Evolutionary conservation across 2,888 invertebrate genomes (phyloP).

Genomic region (Odontocolon sp.): DNA sequence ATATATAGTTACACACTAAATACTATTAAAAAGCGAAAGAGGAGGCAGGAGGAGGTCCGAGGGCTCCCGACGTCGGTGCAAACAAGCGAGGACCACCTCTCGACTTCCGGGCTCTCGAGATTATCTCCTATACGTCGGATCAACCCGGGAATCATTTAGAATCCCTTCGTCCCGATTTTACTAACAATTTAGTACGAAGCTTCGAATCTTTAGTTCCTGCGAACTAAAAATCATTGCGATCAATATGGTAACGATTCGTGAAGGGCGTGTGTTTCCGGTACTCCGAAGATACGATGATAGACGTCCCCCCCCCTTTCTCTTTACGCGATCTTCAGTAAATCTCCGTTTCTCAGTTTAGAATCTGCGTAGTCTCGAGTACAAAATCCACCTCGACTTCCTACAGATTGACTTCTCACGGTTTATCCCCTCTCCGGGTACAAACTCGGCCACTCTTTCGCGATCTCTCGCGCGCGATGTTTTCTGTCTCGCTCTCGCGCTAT

Average conservation of each 20-base stretch:
- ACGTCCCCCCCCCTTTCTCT: slow-evolving; percentile 24
- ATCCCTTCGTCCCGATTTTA: not conserved
- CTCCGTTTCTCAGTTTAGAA: too few species aligned
- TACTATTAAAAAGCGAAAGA: slow-evolving; percentile 29
- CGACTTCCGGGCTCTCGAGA: slow-evolving; percentile 1
- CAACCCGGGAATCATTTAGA: not conserved
- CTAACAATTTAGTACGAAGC: slow-evolving; percentile 3
- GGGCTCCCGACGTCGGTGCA: slow-evolving; percentile 28
- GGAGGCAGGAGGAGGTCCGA: not conserved
- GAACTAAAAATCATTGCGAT: slow-evolving; percentile 29
- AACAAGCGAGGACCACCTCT: not conserved
- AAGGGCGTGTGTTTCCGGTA: slow-evolving; percentile 55
- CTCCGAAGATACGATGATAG: not conserved
- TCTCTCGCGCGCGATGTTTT: slow-evolving; percentile 12
- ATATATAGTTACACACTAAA: too few species aligned
- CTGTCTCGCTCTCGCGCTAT: slow-evolving; percentile 33
- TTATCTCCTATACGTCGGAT: not conserved
- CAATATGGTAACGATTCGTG: slow-evolving; percentile 51
- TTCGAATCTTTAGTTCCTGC: not conserved
- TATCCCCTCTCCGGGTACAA: slow-evolving; percentile 62
- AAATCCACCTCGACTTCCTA: slow-evolving; percentile 55
- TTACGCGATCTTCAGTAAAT: not conserved
- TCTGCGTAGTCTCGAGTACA: slow-evolving; percentile 42
- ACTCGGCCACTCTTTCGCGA: slow-evolving; percentile 33
- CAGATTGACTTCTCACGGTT: slow-evolving; percentile 66